Evolutionary conservation across 2,797 vertebrate genomes (phyloP), one percentile per base, ranked within the genome.

Genomic region (Rhodeus uyekii): DNA sequence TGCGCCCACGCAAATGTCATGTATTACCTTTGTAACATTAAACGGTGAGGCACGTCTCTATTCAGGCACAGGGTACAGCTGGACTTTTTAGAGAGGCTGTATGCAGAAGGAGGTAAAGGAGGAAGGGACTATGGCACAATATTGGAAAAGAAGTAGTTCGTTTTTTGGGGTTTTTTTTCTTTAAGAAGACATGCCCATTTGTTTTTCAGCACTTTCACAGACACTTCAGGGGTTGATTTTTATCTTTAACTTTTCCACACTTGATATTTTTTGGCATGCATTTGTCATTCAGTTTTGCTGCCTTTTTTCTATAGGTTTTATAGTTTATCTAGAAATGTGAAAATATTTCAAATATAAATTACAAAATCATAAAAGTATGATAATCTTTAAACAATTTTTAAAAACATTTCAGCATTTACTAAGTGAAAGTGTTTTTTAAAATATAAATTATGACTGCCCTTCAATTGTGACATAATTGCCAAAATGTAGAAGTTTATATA

Each of bases 21-120:
- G n/a, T 65, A 53, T 81, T 24, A 72, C 34, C 24, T 53, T 38
- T 65, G 32, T 75, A 32, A 65, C 36, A 64, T 64, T 75, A 75
- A 75, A 75, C 42, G 10, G 3, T 5, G 7, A 61, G 5, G 53
- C 5, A 76, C 4, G 4, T n/a, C 58, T 64, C 32, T 13, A 64
- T 73, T 61, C 16, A 38, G 1, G 8, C 1, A 5, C 4, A 34
- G 29, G 36, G 34, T 81, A 50, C 32, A 63, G 16, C 39, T 50
- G 42, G 32, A 46, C 1, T 4, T 73, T 19, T 72, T 19, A 18
- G 19, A 71, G 8, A 80, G 38, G 8, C 53, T 14, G 13, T 44
- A 60, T 58, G 7, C 19, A 63, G 29, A 46, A 58, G 29, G 7
- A 18, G 29, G 4, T 18, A 71, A 42, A 69, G 8, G 38, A 61